Evolutionary conservation across 1,140 invertebrate species (phyloP), one percentile per base, ranked within the genome.

Genomic region (Trichonephila clavata): DNA sequence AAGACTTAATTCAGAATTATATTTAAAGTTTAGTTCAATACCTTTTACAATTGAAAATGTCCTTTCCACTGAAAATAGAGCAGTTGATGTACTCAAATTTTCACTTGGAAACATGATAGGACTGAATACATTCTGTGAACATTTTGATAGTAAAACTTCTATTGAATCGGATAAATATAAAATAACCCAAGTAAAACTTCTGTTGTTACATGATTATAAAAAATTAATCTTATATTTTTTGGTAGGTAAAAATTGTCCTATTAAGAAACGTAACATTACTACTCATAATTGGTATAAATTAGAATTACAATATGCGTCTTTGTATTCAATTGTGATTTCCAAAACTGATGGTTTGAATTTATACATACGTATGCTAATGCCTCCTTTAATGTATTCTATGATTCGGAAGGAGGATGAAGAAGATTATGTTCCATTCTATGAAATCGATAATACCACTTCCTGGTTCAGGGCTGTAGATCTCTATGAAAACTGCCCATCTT

Each of bases 81-180:
- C 39, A 8, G 24, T 92, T 2, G 83, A 83, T 57, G n/a, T 92
- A 14, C 20, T 39, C 2, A 87, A 57, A 16, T 94, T 94, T 68
- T 83, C 89, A 61, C 60, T 94, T n/a, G 94, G 94, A 50, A 92
- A 86, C 59, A 71, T 94, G 27, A 13, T 83, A 24, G 77, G 86
- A 16, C 21, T 94, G 20, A 92, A 84, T 60, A 92, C 18, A 14
- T 94, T 94, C 68, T 89, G 43, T 16, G 71, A 92, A 43, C 84
- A 71, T 83, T 94, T 90, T 71, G 8, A 65, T 63, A 92, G 90
- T 86, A 39, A 24, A 60, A n/a, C 8, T 61, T 60, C 83, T 20
- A 3, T 83, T 1, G n/a, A 89, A 7, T 13, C 27, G 24, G 50
- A 80, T 71, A 39, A 84, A 0, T 90, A 68, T 87, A 91, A 94